phyloP scores from a whole-genome alignment of 2,888 invertebrate genomes.

The Notocelia uddmanniana region DNA sequence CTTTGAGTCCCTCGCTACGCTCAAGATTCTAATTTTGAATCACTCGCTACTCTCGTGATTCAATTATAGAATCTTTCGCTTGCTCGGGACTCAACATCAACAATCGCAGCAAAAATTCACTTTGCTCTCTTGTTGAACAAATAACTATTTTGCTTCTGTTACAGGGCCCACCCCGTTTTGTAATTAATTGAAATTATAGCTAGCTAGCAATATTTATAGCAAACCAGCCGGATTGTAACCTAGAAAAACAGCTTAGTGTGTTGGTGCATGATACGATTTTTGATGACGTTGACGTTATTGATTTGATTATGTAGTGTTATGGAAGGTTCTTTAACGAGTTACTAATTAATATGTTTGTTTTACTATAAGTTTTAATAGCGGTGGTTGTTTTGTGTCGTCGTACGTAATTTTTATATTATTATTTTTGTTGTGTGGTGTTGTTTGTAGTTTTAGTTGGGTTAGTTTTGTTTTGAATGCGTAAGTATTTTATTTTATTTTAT shows the following conservation, averaged over 20 bases:
- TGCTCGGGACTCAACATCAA: no score
- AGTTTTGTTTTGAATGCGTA: constrained; percentile 47
- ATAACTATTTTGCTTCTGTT: no score
- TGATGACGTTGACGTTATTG: neutral
- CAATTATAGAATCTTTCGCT: no score
- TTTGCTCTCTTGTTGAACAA: no score
- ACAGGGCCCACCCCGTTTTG: no score
- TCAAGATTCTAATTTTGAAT: no score
- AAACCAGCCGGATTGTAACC: neutral
- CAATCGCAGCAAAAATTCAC: no score
- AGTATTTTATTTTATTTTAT: constrained; percentile 46
- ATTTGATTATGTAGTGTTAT: neutral
- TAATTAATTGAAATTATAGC: constrained; percentile 56
- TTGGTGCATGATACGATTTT: neutral
- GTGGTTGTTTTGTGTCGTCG: constrained; percentile 14
- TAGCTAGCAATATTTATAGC: neutral
- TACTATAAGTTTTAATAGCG: constrained; percentile 13
- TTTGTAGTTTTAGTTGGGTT: constrained; percentile 51
- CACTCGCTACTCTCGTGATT: no score
- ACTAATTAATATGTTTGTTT: constrained; percentile 15
- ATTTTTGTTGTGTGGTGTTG: constrained; percentile 49
- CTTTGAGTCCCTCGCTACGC: no score
- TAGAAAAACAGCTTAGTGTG: neutral
- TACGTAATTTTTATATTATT: constrained; percentile 50
- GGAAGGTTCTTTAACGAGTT: neutral